phyloP scores from a whole-genome alignment of 1,140 invertebrate species.

The Cheumatopsyche charites region DNA sequence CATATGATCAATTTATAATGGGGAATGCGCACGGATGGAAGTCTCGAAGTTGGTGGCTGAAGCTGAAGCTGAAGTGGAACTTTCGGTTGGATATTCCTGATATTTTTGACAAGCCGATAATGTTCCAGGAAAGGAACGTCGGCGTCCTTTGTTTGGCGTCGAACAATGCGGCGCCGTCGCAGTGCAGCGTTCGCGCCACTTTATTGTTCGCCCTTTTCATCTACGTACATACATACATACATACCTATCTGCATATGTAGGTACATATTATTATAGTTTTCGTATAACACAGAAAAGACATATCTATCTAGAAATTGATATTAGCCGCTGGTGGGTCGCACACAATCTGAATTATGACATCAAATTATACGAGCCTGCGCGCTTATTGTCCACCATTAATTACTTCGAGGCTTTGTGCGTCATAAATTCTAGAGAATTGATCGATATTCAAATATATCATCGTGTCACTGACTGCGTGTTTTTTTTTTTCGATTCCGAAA shows the following conservation, averaged over 20 bases:
- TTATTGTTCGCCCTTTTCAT: constrained; percentile 15
- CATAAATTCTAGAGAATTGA: too few relatives aligned
- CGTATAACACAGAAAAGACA: too few relatives aligned
- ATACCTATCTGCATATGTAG: too few relatives aligned
- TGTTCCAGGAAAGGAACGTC: constrained; percentile 20
- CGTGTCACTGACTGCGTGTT: too few relatives aligned
- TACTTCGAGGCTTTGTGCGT: not conserved
- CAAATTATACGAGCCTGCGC: not conserved
- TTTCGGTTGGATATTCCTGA: not conserved
- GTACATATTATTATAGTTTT: too few relatives aligned
- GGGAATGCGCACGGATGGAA: too few relatives aligned
- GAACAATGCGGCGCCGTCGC: constrained; percentile 23
- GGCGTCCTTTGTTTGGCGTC: constrained; percentile 2
- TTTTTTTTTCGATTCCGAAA: too few relatives aligned
- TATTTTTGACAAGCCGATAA: constrained; percentile 25
- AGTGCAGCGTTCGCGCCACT: constrained; percentile 18
- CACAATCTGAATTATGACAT: constrained; percentile 13
- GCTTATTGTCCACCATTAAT: constrained; percentile 7
- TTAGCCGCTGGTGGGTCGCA: not conserved
- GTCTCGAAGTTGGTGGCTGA: not conserved
- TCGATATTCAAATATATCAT: too few relatives aligned
- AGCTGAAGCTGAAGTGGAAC: not conserved
- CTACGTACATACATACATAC: too few relatives aligned
- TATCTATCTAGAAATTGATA: constrained; percentile 18
- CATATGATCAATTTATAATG: too few relatives aligned